phyloP scores from a whole-genome alignment of 2,888 invertebrate genomes.

The Octodonta nipae region DNA sequence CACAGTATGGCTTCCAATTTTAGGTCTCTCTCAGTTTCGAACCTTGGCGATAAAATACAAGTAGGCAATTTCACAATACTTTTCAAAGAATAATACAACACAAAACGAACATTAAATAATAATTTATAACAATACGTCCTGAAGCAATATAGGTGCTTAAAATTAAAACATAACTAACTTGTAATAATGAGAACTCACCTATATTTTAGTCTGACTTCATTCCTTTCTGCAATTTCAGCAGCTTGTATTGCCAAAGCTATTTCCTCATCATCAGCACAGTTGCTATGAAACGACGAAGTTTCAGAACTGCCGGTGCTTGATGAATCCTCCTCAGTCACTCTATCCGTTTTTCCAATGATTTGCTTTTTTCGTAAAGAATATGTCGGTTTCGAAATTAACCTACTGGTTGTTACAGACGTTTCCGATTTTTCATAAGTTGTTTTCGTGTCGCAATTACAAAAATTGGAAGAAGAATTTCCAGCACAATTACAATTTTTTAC shows the following conservation, averaged over 20 bases:
- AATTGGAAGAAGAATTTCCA: slow-evolving; percentile 7
- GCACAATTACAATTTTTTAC: slow-evolving; percentile 13
- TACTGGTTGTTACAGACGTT: slow-evolving; percentile 3
- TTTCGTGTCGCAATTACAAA: slow-evolving; percentile 9
- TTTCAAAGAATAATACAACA: too few relatives aligned
- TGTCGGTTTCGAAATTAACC: slow-evolving; percentile 14
- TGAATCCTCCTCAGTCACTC: slow-evolving; percentile 20
- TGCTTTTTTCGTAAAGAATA: slow-evolving; percentile 13
- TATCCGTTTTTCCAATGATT: slow-evolving; percentile 6
- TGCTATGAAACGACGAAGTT: slow-evolving; percentile 61
- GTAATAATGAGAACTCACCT: too few relatives aligned
- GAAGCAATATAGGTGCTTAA: too few relatives aligned
- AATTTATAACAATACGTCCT: too few relatives aligned
- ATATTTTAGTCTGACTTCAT: slow-evolving; percentile 68
- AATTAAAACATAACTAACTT: too few relatives aligned
- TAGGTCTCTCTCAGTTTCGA: too few relatives aligned
- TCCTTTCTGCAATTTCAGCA: slow-evolving; percentile 65
- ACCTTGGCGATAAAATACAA: too few relatives aligned
- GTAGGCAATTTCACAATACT: too few relatives aligned
- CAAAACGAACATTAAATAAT: too few relatives aligned
- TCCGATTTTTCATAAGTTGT: slow-evolving; percentile 5
- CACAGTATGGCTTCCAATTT: too few relatives aligned
- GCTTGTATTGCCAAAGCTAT: slow-evolving; percentile 75
- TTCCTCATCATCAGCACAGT: slow-evolving; percentile 75
- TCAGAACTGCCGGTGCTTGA: slow-evolving; percentile 34